Evolutionary conservation across 2,888 invertebrate species (phyloP).

Genomic region (Adelognathus sp.): DNA sequence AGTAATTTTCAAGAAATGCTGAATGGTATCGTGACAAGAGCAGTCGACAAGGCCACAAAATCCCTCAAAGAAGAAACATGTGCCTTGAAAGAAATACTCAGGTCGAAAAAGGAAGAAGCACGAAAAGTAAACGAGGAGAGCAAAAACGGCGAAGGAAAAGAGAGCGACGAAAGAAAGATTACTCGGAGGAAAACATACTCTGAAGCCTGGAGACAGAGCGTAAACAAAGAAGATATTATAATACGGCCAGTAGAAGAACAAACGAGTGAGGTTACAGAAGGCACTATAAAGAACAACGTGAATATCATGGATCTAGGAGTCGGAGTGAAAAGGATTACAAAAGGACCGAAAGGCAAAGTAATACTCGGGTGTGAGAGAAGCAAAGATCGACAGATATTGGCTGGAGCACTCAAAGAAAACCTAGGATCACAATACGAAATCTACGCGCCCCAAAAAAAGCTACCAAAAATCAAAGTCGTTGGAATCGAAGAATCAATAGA

Average conservation of each 20-base stretch:
- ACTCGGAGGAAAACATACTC: constrained; percentile 10
- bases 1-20: background rate
- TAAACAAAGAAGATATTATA: constrained; percentile 27
- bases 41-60: background rate
- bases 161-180: background rate
- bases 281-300: constrained; percentile 32
- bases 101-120: background rate
- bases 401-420: constrained; percentile 15
- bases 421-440: constrained; percentile 32
- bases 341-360: constrained; percentile 20
- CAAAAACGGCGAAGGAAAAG: background rate
- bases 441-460: constrained; percentile 23
- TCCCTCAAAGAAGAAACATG: background rate
- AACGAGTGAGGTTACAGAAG: constrained; percentile 29
- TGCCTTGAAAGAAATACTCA: background rate
- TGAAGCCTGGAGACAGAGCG: too few species aligned
- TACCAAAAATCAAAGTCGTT: constrained; percentile 28
- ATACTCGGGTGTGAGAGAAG: constrained; percentile 39
- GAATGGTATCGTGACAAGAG: background rate
- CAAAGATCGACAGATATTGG: constrained; percentile 7
- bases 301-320: constrained; percentile 19
- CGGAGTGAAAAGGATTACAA: constrained; percentile 7
- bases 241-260: constrained; percentile 18
- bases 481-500: constrained; percentile 35
- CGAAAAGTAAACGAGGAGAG: too few species aligned